Evolutionary conservation across 2,113 vertebrate genomes (phyloP).

Genomic region (Dermatemys mawii): DNA sequence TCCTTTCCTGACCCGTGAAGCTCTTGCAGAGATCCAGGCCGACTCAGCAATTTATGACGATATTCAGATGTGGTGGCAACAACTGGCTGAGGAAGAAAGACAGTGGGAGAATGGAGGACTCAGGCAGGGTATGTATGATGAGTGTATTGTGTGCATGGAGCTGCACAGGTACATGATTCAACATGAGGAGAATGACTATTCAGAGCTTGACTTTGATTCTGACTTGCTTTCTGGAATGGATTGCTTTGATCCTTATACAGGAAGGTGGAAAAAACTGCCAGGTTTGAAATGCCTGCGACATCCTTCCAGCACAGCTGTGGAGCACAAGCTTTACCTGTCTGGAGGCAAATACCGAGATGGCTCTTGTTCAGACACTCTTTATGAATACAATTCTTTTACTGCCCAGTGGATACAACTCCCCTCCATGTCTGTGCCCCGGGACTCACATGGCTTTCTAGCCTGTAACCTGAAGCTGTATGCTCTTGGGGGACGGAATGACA

Average conservation of each 20-base stretch:
- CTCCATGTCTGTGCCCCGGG: conserved; percentile 71
- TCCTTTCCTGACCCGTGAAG: conserved; percentile 78
- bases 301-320: conserved; percentile 79
- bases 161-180: conserved; percentile 45
- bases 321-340: conserved; percentile 79
- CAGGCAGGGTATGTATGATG: conserved; percentile 85
- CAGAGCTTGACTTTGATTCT: no score
- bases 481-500: conserved; percentile 81
- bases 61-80: conserved; percentile 69
- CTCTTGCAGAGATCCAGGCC: conserved; percentile 48
- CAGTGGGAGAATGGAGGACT: conserved; percentile 10
- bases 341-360: conserved; percentile 79
- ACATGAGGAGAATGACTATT: no score
- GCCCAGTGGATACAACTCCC: conserved; percentile 51
- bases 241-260: conserved; percentile 71
- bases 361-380: conserved; percentile 77
- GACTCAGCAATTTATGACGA: conserved; percentile 75
- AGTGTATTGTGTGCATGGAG: conserved; percentile 84
- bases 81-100: neutral
- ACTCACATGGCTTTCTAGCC: conserved; percentile 81
- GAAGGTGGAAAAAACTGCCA: conserved; percentile 84
- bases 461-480: conserved; percentile 77
- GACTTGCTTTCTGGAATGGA: conserved; percentile 75
- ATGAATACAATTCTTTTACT: conserved; percentile 81
- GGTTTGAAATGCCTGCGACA: conserved; percentile 78